Evolutionary conservation across 2,888 invertebrate genomes (phyloP), one percentile per base, ranked within the genome.

Genomic region (Hartigia nigra): DNA sequence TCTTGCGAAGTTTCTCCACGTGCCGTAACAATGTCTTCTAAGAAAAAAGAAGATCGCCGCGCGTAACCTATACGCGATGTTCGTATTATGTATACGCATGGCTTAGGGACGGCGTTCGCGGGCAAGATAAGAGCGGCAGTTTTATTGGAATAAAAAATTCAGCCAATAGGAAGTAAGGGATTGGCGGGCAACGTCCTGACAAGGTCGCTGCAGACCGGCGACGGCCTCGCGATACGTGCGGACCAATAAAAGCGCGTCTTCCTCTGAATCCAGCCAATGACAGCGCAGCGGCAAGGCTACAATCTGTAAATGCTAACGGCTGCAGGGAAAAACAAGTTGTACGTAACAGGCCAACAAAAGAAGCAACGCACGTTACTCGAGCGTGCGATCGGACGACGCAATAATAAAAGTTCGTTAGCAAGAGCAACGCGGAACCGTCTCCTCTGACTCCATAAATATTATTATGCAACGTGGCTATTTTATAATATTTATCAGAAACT

Each of bases 281-380:
- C 89, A 87, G 89, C 88, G 87, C 88, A 88, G 88, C 87, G 90
- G 89, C 90, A 90, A 91, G 91, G 91, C 86, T 89, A 86, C 75
- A 74, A 78, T 83, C 86, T 87, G 88, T 88, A 88, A 86, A 87
- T 87, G 85, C 82, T 74, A 34, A 36, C n/a, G 5, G 75, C 36
- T 74, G 75, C 75, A 74, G 36, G 37, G 75, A 36, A 74, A 74
- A 74, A 74, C n/a, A 75, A 77, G 74, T 70, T 75, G 74, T 76
- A 79, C 69, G 74, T 72, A 39, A 79, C 74, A 74, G 72, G 70
- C 75, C 37, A 39, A 75, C 69, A 76, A 37, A 31, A 31, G 3
- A 72, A 31, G 3, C 31, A 31, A 72, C 31, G 32, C 72, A 31
- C 72, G 72, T 5, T 55, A 31, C 72, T 0, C 72, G 72, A 31